Evolutionary conservation across 2,888 invertebrate genomes (phyloP).

Genomic region (Agrotis ipsilon): DNA sequence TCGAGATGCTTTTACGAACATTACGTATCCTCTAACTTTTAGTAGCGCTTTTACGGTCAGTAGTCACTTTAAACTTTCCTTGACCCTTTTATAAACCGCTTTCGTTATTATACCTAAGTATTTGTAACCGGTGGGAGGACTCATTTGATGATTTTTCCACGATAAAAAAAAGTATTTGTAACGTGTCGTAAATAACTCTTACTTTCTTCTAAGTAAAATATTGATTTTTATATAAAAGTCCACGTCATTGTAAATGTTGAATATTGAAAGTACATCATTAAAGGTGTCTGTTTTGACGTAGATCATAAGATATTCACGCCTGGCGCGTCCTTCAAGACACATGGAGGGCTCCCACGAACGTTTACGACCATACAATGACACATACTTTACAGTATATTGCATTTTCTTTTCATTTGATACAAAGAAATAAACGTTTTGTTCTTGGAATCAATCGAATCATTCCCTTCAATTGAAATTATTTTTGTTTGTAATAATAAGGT

Average conservation of each 20-base stretch:
- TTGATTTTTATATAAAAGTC: conserved; percentile 7
- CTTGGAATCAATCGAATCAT: conserved; percentile 13
- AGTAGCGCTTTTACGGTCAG: not conserved
- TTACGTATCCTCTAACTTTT: conserved; percentile 1
- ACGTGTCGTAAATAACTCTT: not conserved
- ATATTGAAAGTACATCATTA: conserved; percentile 31
- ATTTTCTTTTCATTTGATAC: conserved; percentile 13
- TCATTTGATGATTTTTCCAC: no score
- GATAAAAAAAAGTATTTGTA: no score
- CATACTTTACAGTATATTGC: conserved; percentile 42
- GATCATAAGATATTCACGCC: conserved; percentile 69
- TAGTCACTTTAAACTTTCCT: not conserved
- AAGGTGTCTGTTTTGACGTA: conserved; percentile 35
- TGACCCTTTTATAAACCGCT: not conserved
- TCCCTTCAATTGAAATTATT: not conserved
- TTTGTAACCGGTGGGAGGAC: no score
- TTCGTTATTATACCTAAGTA: not conserved
- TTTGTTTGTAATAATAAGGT: not conserved
- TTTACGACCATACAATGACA: conserved; percentile 37
- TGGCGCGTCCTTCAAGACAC: conserved; percentile 66
- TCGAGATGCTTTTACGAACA: conserved; percentile 23
- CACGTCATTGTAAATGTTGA: conserved; percentile 16
- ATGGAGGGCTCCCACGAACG: conserved; percentile 66
- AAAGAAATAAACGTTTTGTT: conserved; percentile 4
- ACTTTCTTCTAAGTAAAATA: not conserved